These are phyloP conservation scores for Ceratina calcarata DNA, from an alignment of 1,140 invertebrate species.

Conservation along the genomic window DNA sequence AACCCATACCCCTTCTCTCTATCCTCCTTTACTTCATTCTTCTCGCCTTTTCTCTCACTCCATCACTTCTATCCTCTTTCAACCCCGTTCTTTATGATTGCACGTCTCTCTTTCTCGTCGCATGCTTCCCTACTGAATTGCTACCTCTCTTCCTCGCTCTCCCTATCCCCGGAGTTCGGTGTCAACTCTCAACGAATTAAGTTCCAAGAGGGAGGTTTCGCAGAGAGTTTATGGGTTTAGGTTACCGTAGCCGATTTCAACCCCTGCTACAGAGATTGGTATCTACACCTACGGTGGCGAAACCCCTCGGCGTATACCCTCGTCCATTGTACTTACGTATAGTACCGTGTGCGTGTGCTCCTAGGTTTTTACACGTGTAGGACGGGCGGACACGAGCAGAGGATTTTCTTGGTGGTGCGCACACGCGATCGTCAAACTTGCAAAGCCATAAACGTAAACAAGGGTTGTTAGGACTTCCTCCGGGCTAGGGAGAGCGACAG, in stretches of 20 bases:
- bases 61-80: background rate
- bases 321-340: background rate
- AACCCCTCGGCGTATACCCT: constrained; percentile 17
- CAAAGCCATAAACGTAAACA: constrained; percentile 79
- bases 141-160: background rate
- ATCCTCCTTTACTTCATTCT: constrained; percentile 13
- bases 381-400: background rate
- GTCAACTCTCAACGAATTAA: constrained; percentile 74
- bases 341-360: constrained; percentile 28
- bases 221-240: constrained; percentile 72
- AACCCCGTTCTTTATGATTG: background rate
- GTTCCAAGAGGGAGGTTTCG: constrained; percentile 66
- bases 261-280: constrained; percentile 74
- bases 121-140: too few species aligned
- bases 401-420: background rate
- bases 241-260: constrained; percentile 73
- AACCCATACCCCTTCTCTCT: background rate
- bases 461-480: constrained; percentile 76
- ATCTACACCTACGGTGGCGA: constrained; percentile 68
- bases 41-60: background rate
- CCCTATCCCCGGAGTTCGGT: constrained; percentile 31
- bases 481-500: constrained; percentile 7
- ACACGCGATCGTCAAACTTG: constrained; percentile 73
- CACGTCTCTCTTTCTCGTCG: background rate
- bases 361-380: background rate